These are phyloP conservation scores for Lepilemur septentrionalis DNA, from an alignment of 2,797 vertebrate species.

Conservation along the genomic window DNA sequence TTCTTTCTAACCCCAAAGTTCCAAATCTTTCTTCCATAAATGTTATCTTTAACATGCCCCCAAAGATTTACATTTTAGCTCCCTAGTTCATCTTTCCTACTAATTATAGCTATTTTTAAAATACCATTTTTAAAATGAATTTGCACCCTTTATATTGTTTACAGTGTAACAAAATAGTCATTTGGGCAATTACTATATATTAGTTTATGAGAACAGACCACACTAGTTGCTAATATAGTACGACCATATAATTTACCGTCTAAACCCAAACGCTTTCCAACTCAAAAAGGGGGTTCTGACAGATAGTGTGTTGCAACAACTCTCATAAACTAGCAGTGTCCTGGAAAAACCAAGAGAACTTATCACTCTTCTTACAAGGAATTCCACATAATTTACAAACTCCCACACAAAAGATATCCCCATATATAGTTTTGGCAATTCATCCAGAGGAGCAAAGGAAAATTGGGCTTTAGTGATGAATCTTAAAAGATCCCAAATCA, in stretches of 20 bases:
- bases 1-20: neutral
- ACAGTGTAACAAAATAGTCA: neutral
- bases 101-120: neutral
- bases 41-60: neutral
- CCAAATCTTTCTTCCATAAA: neutral
- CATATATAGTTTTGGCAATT: neutral
- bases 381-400: neutral
- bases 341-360: neutral
- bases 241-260: neutral
- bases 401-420: neutral
- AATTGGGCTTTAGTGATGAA: neutral
- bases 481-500: neutral
- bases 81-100: neutral
- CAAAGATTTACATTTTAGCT: neutral
- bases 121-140: neutral
- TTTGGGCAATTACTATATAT: neutral
- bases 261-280: neutral
- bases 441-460: neutral
- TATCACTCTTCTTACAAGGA: neutral
- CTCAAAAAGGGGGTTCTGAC: neutral
- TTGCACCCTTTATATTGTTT: neutral
- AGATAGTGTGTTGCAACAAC: neutral
- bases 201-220: neutral
- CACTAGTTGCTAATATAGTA: neutral
- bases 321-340: neutral